These are phyloP conservation scores for Brachionus rubens DNA, from an alignment of 1,140 invertebrate species.

Conservation along the genomic window DNA sequence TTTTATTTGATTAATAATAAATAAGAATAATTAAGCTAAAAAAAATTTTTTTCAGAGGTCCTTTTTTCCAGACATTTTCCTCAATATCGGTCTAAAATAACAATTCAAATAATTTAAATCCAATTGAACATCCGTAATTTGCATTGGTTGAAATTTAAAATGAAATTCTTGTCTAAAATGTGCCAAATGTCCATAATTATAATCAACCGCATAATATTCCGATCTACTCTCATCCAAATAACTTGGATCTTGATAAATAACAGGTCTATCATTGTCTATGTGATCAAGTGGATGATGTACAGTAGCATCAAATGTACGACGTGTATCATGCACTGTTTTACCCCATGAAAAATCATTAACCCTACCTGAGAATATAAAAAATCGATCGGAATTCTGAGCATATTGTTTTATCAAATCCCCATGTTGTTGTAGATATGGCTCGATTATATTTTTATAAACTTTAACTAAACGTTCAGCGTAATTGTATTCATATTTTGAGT, in stretches of 20 bases:
- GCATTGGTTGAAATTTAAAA: background rate
- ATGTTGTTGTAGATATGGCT: background rate
- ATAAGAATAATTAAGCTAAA: no score
- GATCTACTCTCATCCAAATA: background rate
- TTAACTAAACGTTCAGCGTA: background rate
- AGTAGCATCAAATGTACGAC: background rate
- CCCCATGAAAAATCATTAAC: background rate
- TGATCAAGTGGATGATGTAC: background rate
- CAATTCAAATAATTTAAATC: constrained; percentile 10
- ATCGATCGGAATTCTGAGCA: background rate
- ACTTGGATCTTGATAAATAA: background rate
- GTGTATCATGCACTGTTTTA: background rate
- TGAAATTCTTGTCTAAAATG: background rate
- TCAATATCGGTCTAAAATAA: background rate
- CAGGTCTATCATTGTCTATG: background rate
- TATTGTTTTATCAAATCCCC: background rate
- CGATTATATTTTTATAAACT: background rate
- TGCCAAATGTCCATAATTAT: constrained; percentile 1
- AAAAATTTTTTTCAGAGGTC: no score
- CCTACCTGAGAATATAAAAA: background rate
- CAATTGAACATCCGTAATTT: background rate
- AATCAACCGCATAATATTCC: background rate
- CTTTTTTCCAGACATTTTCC: background rate
- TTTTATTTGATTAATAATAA: no score
- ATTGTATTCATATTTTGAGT: background rate